Evolutionary conservation across 2,797 vertebrate species (phyloP).

Genomic region (Sebastiscus tertius): DNA sequence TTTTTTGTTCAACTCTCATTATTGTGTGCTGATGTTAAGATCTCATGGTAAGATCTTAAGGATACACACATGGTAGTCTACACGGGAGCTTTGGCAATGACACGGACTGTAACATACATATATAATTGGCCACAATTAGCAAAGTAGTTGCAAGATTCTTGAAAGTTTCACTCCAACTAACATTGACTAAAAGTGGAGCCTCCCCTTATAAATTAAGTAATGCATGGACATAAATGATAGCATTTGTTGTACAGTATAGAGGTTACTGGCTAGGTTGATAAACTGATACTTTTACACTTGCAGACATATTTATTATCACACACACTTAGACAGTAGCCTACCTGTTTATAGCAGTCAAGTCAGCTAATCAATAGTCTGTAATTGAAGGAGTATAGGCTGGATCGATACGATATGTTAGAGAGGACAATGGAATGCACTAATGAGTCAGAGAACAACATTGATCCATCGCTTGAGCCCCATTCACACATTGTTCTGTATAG

Average conservation of each 20-base stretch:
- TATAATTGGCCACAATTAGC: background rate
- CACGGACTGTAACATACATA: background rate
- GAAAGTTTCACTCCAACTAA: background rate
- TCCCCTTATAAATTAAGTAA: background rate
- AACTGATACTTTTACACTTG: slow-evolving; percentile 1
- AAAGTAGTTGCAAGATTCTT: background rate
- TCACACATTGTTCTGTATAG: slow-evolving; percentile 2
- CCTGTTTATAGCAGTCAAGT: slow-evolving; percentile 18
- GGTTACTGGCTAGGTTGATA: background rate
- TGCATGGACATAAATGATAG: background rate
- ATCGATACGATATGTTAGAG: slow-evolving; percentile 34
- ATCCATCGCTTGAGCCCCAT: slow-evolving; percentile 14
- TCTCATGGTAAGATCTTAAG: background rate
- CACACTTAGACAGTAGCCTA: background rate
- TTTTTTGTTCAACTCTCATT: background rate
- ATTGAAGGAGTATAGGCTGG: slow-evolving; percentile 31
- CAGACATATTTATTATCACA: slow-evolving; percentile 8
- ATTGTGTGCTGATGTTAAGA: background rate
- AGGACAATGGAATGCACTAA: slow-evolving; percentile 36
- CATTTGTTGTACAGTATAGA: background rate
- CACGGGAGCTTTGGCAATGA: background rate
- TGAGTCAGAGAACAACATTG: slow-evolving; percentile 45
- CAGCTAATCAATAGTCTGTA: slow-evolving; percentile 53
- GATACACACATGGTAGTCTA: background rate
- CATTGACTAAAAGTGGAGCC: background rate